Evolutionary conservation across 1,140 invertebrate genomes (phyloP).

Genomic region (Brachionus asplanchnoidis): DNA sequence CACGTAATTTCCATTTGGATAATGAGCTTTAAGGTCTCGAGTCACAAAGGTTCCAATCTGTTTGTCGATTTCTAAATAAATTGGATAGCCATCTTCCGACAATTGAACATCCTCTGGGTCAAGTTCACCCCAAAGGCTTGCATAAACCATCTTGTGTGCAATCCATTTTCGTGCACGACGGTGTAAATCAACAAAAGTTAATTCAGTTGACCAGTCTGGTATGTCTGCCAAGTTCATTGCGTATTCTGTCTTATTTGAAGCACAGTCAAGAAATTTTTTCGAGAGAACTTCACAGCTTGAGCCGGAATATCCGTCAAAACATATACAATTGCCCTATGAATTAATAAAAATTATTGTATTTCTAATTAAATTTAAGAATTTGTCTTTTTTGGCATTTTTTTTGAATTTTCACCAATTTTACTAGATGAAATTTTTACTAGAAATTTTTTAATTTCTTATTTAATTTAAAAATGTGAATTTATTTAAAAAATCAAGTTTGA

Average conservation of each 20-base stretch:
- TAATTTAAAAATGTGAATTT: too few relatives aligned
- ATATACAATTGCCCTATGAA: not conserved
- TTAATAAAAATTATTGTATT: too few relatives aligned
- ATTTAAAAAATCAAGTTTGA: too few relatives aligned
- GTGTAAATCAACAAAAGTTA: conserved; percentile 47
- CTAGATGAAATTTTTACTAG: too few relatives aligned
- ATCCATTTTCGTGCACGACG: conserved; percentile 47
- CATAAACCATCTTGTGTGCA: conserved; percentile 42
- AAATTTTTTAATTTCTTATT: too few relatives aligned
- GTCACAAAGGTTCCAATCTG: conserved; percentile 45
- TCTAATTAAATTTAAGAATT: too few relatives aligned
- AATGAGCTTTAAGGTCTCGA: conserved; percentile 32
- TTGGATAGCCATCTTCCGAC: conserved; percentile 46
- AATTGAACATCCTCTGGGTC: conserved; percentile 45
- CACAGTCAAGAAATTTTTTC: conserved; percentile 22
- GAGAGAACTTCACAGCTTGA: not conserved
- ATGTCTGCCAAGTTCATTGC: conserved; percentile 47
- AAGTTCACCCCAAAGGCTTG: conserved; percentile 45
- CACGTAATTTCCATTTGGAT: conserved; percentile 46
- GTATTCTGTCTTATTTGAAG: not conserved
- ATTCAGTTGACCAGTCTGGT: conserved; percentile 46
- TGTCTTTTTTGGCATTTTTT: too few relatives aligned
- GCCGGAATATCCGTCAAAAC: conserved; percentile 5
- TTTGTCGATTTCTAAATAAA: conserved; percentile 44
- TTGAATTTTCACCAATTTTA: too few relatives aligned